Base-by-base conservation (phyloP, 2,888 invertebrate genomes). In the Apodemia mormo region DNA sequence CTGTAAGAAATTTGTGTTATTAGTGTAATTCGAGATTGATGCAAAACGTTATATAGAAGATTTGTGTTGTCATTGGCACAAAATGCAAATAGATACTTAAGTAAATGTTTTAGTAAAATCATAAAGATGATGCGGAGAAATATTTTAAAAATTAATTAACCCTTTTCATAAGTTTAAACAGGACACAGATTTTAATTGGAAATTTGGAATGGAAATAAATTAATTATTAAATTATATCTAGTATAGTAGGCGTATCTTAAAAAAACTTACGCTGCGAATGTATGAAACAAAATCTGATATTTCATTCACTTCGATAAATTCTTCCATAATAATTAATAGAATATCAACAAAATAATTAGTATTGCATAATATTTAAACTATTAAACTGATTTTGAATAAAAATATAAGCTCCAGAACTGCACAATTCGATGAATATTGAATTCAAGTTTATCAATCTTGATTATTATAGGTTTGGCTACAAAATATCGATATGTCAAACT, bases 281-380 rank as follows among this genome's bases (percentile, higher is more conserved):
- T 96, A 97, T n/a, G 96, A 94, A 89, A 96, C 94, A 83, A 97
- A 95, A 80, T 96, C 96, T 72, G 96, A 96, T 80, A 97, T 95
- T 91, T 96, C 95, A 85, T 96, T 95, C 30, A 95, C 94, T 92
- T 95, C 95, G 70, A 95, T 94, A 82, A 95, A 94, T 79, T 94
- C 95, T 84, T 95, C 95, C 88, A 94, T 93, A 69, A 67, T 70
- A 69, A 64, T 66, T 45, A 43, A 40, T 66, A 52, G 29, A 61
- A 56, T 67, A 58, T 71, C 54, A 69, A 69, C 66, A 68, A 67
- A 49, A 69, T 70, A 64, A 66, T 67, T 71, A 43, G 49, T 33
- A 22, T 29, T 37, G 54, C 65, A 52, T 8, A 68, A 68, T 45
- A 64, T 37, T 37, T 37, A 14, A 7, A 64, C 5, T 14, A 64